phyloP scores from a whole-genome alignment of 2,113 vertebrate species.

The Dendrocopos noguchii region DNA sequence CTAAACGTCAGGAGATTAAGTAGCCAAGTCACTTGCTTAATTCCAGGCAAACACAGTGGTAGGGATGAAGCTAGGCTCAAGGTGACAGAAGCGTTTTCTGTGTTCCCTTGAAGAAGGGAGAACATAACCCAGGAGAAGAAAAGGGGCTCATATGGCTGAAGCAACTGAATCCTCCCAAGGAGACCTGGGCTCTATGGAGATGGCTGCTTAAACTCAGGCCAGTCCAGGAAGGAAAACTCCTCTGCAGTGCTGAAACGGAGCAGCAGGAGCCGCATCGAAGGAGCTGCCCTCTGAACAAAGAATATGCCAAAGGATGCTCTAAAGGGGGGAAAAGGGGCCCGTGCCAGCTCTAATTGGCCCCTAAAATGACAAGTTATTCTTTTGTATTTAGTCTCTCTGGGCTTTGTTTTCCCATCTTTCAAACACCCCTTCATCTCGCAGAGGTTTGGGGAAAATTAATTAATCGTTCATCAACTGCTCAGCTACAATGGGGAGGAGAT shows the following conservation, averaged over 20 bases:
- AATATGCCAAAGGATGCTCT: neutral
- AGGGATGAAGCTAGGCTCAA: neutral
- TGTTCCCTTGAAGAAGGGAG: neutral
- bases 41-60: neutral
- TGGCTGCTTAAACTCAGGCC: neutral
- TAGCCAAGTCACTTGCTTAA: neutral
- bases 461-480: constrained; percentile 37
- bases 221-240: neutral
- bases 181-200: neutral
- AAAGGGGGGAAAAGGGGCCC: neutral
- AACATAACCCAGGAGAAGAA: neutral
- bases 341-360: neutral
- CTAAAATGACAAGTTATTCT: constrained; percentile 28
- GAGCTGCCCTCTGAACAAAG: neutral
- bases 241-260: neutral
- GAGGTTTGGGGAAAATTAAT: constrained; percentile 32
- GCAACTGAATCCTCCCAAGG: neutral
- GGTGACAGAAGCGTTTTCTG: neutral
- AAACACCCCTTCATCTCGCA: neutral
- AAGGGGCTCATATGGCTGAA: neutral
- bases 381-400: neutral
- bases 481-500: neutral
- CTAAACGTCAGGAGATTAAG: neutral
- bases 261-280: neutral
- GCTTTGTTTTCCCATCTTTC: constrained; percentile 18